Evolutionary conservation across 2,888 invertebrate genomes (phyloP), one percentile per base, ranked within the genome.

Genomic region (Petrolisthes manimaculis): DNA sequence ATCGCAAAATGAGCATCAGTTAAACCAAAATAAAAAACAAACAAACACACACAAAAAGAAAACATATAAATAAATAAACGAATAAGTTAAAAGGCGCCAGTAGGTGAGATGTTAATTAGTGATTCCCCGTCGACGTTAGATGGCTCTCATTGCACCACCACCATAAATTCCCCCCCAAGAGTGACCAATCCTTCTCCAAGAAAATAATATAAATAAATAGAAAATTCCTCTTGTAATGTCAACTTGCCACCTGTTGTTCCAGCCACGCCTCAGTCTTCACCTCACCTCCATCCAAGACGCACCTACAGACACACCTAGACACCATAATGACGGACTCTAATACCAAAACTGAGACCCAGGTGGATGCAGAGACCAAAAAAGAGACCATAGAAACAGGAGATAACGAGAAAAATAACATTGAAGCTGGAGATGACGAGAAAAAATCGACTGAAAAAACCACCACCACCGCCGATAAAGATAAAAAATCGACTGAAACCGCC

Each of bases 401-500:
- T 6, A 96, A 37, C 1, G 37, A 37, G 37, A 37, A 37, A 37
- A 37, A 37, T 1, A 1, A 0, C 1, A 37, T 2, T 37, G 37
- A 37, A 37, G 2, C 37, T 2, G 37, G 37, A 0, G 37, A 37
- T 37, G 2, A 37, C 1, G 37, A 37, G 37, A 37, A 37, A 37
- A 37, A 37, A 37, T 69, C 69, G 14, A 69, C 69, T n/a, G 69
- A 69, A n/a, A 1, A 0, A 0, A 2, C 1, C 37, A 14, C 9
- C 12, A 1, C 37, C 37, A 2, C 1, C 37, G 37, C 9, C 12
- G 51, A 53, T 5, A 75, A 75, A 4, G 51, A 56, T 79, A n/a
- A 83, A 84, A 6, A 90, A 71, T 74, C 91, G n/a, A 75, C n/a
- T 37, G 81, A 82, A 51, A 37, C 56, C n/a, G 21, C 56, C n/a